These are phyloP conservation scores for Labeo rohita DNA, from an alignment of 2,113 vertebrate genomes.

Conservation along the genomic window DNA sequence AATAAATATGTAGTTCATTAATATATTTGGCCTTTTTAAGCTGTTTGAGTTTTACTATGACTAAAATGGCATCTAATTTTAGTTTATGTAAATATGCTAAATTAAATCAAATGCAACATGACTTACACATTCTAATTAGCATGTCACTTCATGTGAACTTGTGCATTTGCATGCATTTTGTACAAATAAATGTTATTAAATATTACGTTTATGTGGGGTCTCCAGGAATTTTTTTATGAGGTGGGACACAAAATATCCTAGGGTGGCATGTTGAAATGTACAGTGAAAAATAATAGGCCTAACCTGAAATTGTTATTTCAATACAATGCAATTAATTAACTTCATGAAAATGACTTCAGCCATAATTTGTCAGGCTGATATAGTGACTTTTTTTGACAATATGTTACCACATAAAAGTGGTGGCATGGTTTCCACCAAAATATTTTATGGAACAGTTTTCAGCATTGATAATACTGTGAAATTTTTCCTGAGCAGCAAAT, in stretches of 20 bases:
- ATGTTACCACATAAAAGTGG: no score
- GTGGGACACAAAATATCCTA: background rate
- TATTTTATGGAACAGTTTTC: no score
- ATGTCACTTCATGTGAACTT: background rate
- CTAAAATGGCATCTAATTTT: background rate
- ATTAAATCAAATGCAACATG: background rate
- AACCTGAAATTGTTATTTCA: background rate
- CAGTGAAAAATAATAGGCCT: background rate
- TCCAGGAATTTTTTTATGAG: no score
- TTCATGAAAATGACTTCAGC: background rate
- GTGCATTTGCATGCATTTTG: background rate
- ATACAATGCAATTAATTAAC: background rate
- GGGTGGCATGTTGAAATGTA: background rate
- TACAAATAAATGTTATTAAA: background rate
- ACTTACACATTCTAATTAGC: background rate
- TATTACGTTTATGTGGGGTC: background rate
- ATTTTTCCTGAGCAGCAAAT: background rate
- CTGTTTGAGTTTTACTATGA: background rate
- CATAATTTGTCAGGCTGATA: background rate
- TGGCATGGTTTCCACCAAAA: no score
- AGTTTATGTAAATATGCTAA: background rate
- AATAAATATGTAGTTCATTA: background rate
- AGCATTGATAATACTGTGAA: background rate
- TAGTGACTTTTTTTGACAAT: background rate
- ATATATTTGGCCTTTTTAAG: background rate